Percentiles rank a stretch among this genome's conserved stretches.
Evolutionary conservation across 2,797 vertebrate species (phyloP).

Genomic region (Ispidina lecontei): DNA sequence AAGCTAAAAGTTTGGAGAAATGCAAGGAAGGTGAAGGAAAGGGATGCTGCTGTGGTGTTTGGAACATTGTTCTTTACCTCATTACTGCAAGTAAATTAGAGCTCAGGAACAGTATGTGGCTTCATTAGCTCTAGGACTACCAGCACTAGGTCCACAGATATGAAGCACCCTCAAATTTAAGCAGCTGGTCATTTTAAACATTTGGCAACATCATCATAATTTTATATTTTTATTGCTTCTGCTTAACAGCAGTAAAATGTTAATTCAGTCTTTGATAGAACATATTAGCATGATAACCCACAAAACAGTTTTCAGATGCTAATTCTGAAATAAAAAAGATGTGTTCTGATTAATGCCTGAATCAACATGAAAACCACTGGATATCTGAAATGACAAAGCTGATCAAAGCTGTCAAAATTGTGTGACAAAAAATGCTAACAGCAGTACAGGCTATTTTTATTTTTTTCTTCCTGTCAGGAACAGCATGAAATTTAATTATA

Average conservation of each 20-base stretch:
- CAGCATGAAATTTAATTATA: slow-evolving; percentile 39
- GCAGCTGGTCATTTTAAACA: slow-evolving; percentile 45
- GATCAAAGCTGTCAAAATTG: slow-evolving; percentile 54
- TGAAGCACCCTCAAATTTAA: slow-evolving; percentile 52
- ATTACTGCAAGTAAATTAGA: neutral
- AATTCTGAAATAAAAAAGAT: slow-evolving; percentile 68
- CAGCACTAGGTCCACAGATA: neutral
- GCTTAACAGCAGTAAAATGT: slow-evolving; percentile 72
- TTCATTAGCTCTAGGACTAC: slow-evolving; percentile 26
- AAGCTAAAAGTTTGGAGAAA: slow-evolving; percentile 13
- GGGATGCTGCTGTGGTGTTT: neutral
- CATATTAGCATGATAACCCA: slow-evolving; percentile 73
- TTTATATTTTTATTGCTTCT: slow-evolving; percentile 55
- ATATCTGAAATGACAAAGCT: slow-evolving; percentile 55
- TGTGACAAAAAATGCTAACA: slow-evolving; percentile 28
- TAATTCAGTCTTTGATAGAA: slow-evolving; percentile 75
- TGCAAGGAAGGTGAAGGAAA: neutral
- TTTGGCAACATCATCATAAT: slow-evolving; percentile 57
- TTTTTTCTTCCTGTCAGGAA: neutral
- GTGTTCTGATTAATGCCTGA: slow-evolving; percentile 56
- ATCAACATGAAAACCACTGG: slow-evolving; percentile 65
- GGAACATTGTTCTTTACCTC: neutral
- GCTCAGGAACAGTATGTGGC: neutral
- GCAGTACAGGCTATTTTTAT: neutral
- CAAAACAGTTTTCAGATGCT: slow-evolving; percentile 66